Evolutionary conservation across 1,140 invertebrate species (phyloP).

Genomic region (Rhopalosiphum padi): DNA sequence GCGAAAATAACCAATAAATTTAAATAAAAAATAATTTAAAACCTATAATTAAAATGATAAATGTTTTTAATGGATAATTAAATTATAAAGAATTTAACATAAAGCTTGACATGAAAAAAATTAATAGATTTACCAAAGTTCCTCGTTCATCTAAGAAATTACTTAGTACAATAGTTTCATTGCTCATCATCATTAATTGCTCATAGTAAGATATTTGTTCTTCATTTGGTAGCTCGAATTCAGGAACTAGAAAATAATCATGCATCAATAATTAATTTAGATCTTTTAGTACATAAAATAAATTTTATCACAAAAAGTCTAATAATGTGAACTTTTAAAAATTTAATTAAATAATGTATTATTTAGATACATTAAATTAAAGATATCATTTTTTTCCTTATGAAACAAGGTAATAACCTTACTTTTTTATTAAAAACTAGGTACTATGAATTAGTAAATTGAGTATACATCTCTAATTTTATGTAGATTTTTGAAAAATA

Average conservation of each 20-base stretch:
- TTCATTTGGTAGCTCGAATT: slow-evolving; percentile 53
- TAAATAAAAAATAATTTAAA: background rate
- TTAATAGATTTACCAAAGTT: background rate
- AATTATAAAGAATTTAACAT: background rate
- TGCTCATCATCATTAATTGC: slow-evolving; percentile 54
- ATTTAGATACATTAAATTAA: too few relatives aligned
- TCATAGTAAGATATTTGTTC: slow-evolving; percentile 48
- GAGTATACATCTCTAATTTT: background rate
- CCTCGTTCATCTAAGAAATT: slow-evolving; percentile 20
- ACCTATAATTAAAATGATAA: background rate
- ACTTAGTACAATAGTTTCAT: slow-evolving; percentile 41
- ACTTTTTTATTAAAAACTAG: background rate
- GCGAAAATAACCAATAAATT: background rate
- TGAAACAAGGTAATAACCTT: background rate
- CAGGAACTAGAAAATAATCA: background rate
- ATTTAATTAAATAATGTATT: background rate
- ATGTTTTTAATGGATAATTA: background rate
- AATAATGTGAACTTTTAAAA: background rate
- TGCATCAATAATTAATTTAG: background rate
- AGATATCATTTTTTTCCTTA: too few relatives aligned
- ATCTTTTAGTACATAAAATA: background rate
- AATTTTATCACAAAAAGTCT: background rate
- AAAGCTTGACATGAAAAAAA: background rate
- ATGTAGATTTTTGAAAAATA: background rate
- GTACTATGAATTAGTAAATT: background rate